Evolutionary conservation across 2,113 vertebrate genomes (phyloP), one percentile per base, ranked within the genome.

Genomic region (Podarcis cretensis): DNA sequence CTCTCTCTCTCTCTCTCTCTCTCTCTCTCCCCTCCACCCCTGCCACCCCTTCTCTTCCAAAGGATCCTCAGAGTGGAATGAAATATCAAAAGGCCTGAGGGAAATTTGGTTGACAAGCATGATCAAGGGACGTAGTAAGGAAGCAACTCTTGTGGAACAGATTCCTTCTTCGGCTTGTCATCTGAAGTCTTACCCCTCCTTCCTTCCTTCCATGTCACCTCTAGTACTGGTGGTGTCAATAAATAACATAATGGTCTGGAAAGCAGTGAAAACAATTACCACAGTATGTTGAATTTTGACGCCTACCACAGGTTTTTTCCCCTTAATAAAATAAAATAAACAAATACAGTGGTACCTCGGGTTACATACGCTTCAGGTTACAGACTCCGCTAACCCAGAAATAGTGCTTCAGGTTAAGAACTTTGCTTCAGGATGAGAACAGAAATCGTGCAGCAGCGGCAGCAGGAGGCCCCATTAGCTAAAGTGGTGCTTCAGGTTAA

Each of bases 71-170:
- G 1, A 76, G 32, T 43, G 81, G 83, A 81, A 35, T 75, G n/a
- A 89, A 92, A 30, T 6, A 66, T 81, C 30, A 75, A 71, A 90
- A 90, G 90, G 23, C 27, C 81, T 83, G 91, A 43, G 35, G 54
- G 35, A 91, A 92, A 74, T 74, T 79, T 85, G 81, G 79, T 75
- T 63, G 76, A 90, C 2, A 35, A 66, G 87, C 54, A 5, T 27
- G 43, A 71, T 82, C n/a, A 90, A 89, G 82, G 7, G n/a, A 81
- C 0, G 0, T 63, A 63, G 35, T 66, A 65, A 35, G 90, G 27
- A 71, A 87, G 32, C 65, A 86, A 14, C 37, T 89, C 73, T 68
- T 86, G 16, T 68, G 40, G 23, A 89, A 86, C 3, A 12, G 7
- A 75, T 83, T 59, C 87, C 86, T 86, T 68, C 73, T 80, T 84